These are phyloP conservation scores for Clarias batrachus DNA, from an alignment of 2,113 vertebrate species.

Conservation along the genomic window DNA sequence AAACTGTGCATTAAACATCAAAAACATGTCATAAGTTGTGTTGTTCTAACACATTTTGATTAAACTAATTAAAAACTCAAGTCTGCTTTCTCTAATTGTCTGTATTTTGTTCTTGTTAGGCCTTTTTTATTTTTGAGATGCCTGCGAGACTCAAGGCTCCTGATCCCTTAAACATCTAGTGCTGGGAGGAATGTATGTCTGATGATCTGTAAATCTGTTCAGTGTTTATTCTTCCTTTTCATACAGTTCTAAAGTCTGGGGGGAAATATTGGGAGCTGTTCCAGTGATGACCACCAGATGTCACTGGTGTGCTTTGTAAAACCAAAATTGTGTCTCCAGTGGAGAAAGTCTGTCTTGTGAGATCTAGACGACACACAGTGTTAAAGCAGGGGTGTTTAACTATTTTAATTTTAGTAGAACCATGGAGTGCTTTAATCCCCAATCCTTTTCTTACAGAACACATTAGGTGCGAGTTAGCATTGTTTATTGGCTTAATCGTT, in stretches of 20 bases:
- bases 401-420: not conserved
- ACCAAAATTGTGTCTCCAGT: not conserved
- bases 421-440: not conserved
- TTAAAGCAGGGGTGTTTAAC: not conserved
- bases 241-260: not conserved
- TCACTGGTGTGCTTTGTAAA: slow-evolving; percentile 12
- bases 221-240: not conserved
- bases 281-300: slow-evolving; percentile 30
- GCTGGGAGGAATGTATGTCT: not conserved
- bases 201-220: not conserved
- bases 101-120: not conserved
- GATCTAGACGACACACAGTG: not conserved
- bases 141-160: not conserved
- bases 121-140: not conserved
- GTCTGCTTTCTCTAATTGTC: not conserved
- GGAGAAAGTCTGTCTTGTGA: not conserved
- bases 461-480: not conserved
- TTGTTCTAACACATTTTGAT: slow-evolving; percentile 54
- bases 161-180: not conserved
- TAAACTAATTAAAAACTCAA: slow-evolving; percentile 46
- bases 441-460: not conserved
- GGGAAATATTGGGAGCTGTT: not conserved
- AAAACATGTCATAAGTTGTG: slow-evolving; percentile 44
- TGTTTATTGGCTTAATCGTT: not conserved
- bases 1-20: slow-evolving; percentile 30